Conservation (phyloP, 2,113 vertebrate genomes). For the Carollia perspicillata region DNA sequence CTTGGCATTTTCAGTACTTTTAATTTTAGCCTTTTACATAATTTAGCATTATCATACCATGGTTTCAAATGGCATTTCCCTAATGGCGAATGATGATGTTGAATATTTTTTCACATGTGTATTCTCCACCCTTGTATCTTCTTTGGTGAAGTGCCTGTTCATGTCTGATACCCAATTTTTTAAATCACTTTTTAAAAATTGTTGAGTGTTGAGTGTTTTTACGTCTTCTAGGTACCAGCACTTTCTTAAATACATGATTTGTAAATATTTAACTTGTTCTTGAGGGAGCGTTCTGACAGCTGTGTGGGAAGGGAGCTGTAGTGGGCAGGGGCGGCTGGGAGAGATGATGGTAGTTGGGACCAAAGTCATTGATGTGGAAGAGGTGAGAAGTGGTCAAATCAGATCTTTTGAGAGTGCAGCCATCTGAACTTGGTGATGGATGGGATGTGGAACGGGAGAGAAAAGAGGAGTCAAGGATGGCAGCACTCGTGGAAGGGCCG, state of each 20-base stretch:
- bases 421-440: background rate
- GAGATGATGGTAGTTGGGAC: background rate
- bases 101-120: background rate
- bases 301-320: background rate
- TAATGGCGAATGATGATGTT: background rate
- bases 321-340: background rate
- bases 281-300: background rate
- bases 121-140: background rate
- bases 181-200: background rate
- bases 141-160: background rate
- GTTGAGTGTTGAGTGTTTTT: background rate
- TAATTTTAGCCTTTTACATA: background rate
- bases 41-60: background rate
- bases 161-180: background rate
- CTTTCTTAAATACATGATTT: background rate
- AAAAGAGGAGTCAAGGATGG: background rate
- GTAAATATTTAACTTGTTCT: background rate
- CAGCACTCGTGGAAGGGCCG: background rate
- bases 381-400: background rate
- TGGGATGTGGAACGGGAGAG: background rate
- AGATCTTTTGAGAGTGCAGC: background rate
- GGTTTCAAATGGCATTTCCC: background rate
- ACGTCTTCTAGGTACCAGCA: background rate
- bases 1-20: background rate
- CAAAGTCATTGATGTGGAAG: background rate